These are phyloP conservation scores for Mactra quadrangularis DNA, from an alignment of 1,140 invertebrate species.

Conservation along the genomic window DNA sequence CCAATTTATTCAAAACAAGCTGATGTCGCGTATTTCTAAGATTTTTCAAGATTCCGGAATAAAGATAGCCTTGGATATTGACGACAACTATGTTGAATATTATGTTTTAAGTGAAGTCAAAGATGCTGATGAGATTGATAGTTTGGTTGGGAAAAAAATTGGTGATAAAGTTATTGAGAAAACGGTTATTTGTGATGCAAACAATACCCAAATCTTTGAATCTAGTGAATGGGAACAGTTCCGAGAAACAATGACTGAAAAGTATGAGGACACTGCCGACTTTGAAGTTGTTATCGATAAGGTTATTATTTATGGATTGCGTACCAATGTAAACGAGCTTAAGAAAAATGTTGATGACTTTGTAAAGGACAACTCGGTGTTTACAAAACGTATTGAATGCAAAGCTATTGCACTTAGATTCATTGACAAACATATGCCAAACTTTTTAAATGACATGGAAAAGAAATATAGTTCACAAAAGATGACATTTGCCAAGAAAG, in stretches of 20 bases:
- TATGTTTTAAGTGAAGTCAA: not conserved
- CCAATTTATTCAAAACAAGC: not conserved
- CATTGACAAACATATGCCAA: constrained; percentile 23
- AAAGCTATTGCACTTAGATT: constrained; percentile 4
- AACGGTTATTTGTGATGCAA: not conserved
- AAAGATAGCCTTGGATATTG: not conserved
- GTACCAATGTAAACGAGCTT: not conserved
- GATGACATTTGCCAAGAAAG: not conserved
- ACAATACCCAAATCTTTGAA: not conserved
- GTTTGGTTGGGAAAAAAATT: not conserved
- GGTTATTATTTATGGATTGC: constrained; percentile 21
- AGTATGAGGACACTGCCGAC: constrained; percentile 16
- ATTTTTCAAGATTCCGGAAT: not conserved
- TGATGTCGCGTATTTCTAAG: not conserved
- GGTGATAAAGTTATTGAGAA: not conserved
- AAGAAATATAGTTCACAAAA: not conserved
- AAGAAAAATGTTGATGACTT: constrained; percentile 11
- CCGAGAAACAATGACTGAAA: constrained; percentile 19
- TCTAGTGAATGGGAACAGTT: constrained; percentile 12
- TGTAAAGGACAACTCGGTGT: not conserved
- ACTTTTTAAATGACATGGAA: not conserved
- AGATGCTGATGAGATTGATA: not conserved
- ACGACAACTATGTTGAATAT: not conserved
- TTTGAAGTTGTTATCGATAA: not conserved
- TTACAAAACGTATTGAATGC: not conserved